Evolutionary conservation across 2,113 vertebrate genomes (phyloP).

Genomic region (Athene cunicularia): DNA sequence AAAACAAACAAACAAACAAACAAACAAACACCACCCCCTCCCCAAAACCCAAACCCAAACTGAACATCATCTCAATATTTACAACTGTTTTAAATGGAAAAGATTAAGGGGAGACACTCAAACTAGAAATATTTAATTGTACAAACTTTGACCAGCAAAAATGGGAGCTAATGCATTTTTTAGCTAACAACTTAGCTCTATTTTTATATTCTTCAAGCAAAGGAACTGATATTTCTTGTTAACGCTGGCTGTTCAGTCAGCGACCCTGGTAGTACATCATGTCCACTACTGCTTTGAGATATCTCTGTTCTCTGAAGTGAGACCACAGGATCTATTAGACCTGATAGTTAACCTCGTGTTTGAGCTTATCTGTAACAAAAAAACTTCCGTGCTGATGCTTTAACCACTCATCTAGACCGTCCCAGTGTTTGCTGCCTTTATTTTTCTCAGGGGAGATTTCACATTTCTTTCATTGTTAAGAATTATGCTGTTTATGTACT

Average conservation of each 20-base stretch:
- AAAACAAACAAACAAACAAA: not conserved
- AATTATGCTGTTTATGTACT: not conserved
- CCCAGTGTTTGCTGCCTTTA: not conserved
- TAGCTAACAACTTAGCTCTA: not conserved
- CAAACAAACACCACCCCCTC: too few species aligned
- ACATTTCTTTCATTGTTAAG: constrained; percentile 26
- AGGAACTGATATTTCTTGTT: not conserved
- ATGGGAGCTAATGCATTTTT: not conserved
- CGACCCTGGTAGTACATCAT: constrained; percentile 29
- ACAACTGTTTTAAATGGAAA: too few species aligned
- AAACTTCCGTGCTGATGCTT: constrained; percentile 15
- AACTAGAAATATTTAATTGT: not conserved
- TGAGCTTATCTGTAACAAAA: constrained; percentile 26
- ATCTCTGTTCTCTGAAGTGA: constrained; percentile 20
- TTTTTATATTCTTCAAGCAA: not conserved
- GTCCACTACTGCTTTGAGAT: not conserved
- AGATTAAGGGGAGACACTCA: not conserved
- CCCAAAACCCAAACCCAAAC: not conserved
- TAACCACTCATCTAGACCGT: not conserved
- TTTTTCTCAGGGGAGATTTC: not conserved
- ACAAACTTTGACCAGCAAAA: not conserved
- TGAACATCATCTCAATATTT: not conserved
- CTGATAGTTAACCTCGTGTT: constrained; percentile 45
- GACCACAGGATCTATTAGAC: constrained; percentile 44
- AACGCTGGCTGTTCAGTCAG: constrained; percentile 20